Conservation (phyloP, 1,140 invertebrate species). For the Diuraphis noxia region DNA sequence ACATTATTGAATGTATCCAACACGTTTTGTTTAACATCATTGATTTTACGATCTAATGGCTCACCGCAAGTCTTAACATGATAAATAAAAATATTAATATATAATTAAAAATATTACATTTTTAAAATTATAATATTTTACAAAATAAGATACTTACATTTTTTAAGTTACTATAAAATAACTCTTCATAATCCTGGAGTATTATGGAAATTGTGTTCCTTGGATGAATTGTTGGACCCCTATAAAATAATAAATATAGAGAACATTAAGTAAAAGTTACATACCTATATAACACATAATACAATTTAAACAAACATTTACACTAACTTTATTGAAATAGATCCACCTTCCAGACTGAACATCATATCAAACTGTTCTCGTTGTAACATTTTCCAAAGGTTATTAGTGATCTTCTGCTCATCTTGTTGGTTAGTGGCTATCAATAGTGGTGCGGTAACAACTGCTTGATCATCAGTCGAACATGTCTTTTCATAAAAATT, state of each 20-base stretch:
- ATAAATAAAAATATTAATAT: not conserved
- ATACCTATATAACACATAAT: conserved; percentile 13
- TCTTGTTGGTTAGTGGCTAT: conserved; percentile 52
- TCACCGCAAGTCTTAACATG: conserved; percentile 30
- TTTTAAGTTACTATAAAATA: conserved; percentile 27
- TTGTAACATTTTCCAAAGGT: conserved; percentile 55
- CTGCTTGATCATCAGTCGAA: conserved; percentile 43
- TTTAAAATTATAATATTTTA: not conserved
- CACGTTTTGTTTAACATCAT: conserved; percentile 51
- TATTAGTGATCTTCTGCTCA: conserved; percentile 38
- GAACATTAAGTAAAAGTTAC: conserved; percentile 3
- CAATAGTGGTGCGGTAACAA: conserved; percentile 53
- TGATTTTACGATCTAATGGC: conserved; percentile 27
- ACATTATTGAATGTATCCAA: conserved; percentile 47
- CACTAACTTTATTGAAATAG: conserved; percentile 64
- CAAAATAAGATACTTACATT: not conserved
- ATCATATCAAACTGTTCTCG: conserved; percentile 65
- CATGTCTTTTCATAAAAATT: conserved; percentile 48
- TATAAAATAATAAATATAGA: not conserved
- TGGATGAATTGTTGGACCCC: conserved; percentile 23
- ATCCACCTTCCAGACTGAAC: conserved; percentile 69
- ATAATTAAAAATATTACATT: not conserved
- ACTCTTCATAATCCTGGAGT: not conserved
- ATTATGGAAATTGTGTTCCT: conserved; percentile 21
- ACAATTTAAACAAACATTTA: not conserved